Base-by-base conservation (phyloP, 2,113 vertebrate species). In the Xenopus borealis region DNA sequence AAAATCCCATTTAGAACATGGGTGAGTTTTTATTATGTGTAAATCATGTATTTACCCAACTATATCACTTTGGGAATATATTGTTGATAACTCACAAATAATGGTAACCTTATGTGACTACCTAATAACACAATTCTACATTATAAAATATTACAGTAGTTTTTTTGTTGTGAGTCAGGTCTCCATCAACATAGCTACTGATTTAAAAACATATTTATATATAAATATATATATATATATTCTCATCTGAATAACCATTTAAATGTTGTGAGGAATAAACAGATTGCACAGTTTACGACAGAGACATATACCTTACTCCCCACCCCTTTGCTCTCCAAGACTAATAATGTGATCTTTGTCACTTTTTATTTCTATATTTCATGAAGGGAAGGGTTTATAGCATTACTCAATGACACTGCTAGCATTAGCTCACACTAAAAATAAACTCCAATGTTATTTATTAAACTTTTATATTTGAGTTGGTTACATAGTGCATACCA, bases 391-490 rank as follows among this genome's bases (percentile, higher is more conserved):
- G 88, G 88, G 83, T 84, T 83, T 81, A 52, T 75, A 77, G 69
- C 81, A 92, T 93, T 86, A 81, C 64, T 92, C 86, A 91, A 78
- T 91, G 90, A 30, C 88, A 86, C 71, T 77, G 84, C 72, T 59
- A 55, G 13, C 20, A 44, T 18, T 16, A 68, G 10, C 17, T 23
- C 20, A 45, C 55, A 53, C 9, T 55, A 70, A 63, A 46, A 70
- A 61, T 64, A 69, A 27, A 10, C 46, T 10, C 46, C 46, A 50
- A 64, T 64, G 61, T 33, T 65, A 11, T 65, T 46, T 13, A 40
- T 30, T 63, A 40, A 27, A 17, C 8, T 63, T 58, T 58, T 58
- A 58, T 58, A 3, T 10, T 18, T 58, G 55, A 4, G 9, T 58
- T 58, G 14, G 16, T 16, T 18, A 40, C 8, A 40, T 40, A 40